Evolutionary conservation across 2,113 vertebrate genomes (phyloP), one percentile per base, ranked within the genome.

Genomic region (Brachypteracias leptosomus): DNA sequence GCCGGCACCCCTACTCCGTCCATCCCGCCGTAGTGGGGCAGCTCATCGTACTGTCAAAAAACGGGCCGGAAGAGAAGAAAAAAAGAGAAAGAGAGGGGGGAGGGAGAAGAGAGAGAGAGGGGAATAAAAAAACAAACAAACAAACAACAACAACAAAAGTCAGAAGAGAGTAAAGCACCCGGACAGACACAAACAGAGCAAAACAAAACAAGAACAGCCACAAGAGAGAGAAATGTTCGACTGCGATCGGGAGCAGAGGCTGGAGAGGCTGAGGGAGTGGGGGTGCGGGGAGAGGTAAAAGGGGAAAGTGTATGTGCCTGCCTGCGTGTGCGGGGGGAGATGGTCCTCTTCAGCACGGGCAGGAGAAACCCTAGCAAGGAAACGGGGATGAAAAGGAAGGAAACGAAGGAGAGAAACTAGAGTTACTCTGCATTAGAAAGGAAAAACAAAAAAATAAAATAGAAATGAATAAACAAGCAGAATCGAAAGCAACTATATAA

Each of bases 1-100:
- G 99, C 98, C 93, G 99, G 98, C 95, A 99, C 99, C 97, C 99
- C 99, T 97, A 99, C 99, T 98, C 99, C 99, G 98, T 99, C 99
- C 99, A 99, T 99, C 97, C 99, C 99, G 98, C 99, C 99, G 98
- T 99, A 99, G 97, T 99, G 99, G 98, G 99, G 99, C 98, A 99
- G 98, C 98, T 99, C 99, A 99, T 99, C 99, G 99, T 99, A 99
- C 99, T 99, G 98, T 98, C 97, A 96, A 96, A 87, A 92, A 94
- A 94, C 88, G 98, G 97, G 89, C 91, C 96, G 95, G 74, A 96
- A 90, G 51, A 96, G 82, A 97, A 90, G 77, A 85, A 79, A 68
- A 33, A 68, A 49, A 84, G 47, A 87, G 70, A 57, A 52, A 67
- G 81, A 40, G 54, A 52, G 71, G 35, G n/a, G 42, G 80, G 70